Conservation (phyloP, 2,113 vertebrate genomes). For the Pitta sordida region DNA sequence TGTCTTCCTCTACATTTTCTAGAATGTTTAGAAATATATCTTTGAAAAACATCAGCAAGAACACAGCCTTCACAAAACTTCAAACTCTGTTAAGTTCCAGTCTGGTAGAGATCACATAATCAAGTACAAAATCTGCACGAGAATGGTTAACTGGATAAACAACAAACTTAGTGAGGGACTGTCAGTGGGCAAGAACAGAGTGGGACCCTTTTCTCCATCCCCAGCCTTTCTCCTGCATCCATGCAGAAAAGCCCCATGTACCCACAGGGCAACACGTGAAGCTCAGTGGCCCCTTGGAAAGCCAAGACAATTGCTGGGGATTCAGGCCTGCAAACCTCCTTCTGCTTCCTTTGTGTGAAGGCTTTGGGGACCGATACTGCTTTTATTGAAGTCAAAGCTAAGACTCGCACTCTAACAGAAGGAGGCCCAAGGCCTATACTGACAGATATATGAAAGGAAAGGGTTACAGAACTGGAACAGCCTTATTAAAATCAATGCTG, state of each 20-base stretch:
- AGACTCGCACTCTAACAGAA: background rate
- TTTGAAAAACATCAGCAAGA: background rate
- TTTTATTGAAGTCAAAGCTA: background rate
- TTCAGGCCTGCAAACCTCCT: background rate
- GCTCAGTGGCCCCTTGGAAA: background rate
- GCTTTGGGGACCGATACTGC: background rate
- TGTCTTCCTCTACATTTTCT: background rate
- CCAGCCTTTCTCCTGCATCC: background rate
- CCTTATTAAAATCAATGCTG: slow-evolving; percentile 26
- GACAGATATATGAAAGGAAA: background rate
- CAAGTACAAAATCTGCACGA: background rate
- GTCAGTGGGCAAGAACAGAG: background rate
- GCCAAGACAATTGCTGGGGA: background rate
- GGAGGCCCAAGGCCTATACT: background rate
- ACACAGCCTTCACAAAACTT: background rate
- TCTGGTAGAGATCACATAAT: background rate
- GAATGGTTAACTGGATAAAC: background rate
- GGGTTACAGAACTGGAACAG: slow-evolving; percentile 5
- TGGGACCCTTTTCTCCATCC: background rate
- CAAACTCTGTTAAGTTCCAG: background rate
- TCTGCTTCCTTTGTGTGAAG: background rate
- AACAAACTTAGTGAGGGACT: background rate
- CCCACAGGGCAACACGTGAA: background rate
- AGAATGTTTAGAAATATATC: background rate
- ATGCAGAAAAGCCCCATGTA: background rate